Evolutionary conservation across 2,888 invertebrate species (phyloP).

Genomic region (Caenorhabditis angaria): DNA sequence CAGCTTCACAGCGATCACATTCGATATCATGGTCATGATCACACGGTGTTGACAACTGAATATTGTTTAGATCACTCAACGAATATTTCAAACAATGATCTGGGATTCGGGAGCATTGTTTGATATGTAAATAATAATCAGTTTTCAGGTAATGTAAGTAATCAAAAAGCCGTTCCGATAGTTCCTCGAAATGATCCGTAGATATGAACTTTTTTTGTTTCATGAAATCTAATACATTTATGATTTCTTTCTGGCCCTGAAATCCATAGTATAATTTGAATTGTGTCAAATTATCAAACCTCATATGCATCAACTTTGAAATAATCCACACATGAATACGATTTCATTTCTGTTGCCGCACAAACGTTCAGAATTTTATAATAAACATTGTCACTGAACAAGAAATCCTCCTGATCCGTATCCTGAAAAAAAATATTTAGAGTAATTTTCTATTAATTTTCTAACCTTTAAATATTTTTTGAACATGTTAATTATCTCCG

Average conservation of each 20-base stretch:
- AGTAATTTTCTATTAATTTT: no score
- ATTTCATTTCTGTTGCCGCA: background rate
- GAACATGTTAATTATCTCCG: no score
- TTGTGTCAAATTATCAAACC: background rate
- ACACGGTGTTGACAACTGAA: background rate
- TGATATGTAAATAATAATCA: constrained; percentile 23
- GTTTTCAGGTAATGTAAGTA: constrained; percentile 15
- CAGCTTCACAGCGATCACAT: constrained; percentile 20
- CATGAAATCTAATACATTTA: no score
- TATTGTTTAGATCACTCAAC: constrained; percentile 15
- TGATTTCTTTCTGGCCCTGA: no score
- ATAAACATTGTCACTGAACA: no score
- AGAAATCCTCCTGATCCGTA: no score
- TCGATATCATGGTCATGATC: constrained; percentile 21
- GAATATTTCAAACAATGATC: constrained; percentile 29
- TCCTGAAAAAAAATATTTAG: no score
- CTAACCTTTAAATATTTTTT: no score
- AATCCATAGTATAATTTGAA: no score
- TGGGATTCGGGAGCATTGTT: constrained; percentile 11
- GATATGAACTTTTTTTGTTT: no score
- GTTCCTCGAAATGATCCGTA: no score
- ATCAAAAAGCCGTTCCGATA: constrained; percentile 5
- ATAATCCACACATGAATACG: constrained; percentile 11
- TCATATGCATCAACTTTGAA: constrained; percentile 6
- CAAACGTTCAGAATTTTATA: constrained; percentile 2